Conservation (phyloP, 2,888 invertebrate genomes). For the Latrodectus hesperus region DNA sequence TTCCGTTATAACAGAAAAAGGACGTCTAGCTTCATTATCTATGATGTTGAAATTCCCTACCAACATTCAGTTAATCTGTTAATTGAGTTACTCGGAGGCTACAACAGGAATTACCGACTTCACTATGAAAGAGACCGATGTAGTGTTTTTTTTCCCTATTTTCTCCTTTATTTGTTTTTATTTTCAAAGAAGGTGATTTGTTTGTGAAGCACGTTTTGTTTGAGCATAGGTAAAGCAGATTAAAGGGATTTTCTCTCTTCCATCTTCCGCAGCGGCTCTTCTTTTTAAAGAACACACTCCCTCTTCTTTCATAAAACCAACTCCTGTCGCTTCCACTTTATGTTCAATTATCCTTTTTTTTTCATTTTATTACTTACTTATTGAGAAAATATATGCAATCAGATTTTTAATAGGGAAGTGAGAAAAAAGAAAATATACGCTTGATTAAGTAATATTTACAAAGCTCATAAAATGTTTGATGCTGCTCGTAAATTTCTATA, state of each 20-base stretch:
- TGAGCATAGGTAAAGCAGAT: not conserved
- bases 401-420: too few relatives aligned
- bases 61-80: conserved; percentile 1
- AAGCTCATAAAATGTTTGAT: too few relatives aligned
- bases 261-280: too few relatives aligned
- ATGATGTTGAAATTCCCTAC: not conserved
- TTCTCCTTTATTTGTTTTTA: not conserved
- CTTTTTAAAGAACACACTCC: too few relatives aligned
- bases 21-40: not conserved
- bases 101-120: conserved; percentile 3
- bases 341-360: too few relatives aligned
- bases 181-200: conserved; percentile 3
- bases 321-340: too few relatives aligned
- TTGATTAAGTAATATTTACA: too few relatives aligned
- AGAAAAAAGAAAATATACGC: too few relatives aligned
- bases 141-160: not conserved
- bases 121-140: not conserved
- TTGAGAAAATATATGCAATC: too few relatives aligned
- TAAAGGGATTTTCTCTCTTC: not conserved
- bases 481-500: too few relatives aligned
- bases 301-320: too few relatives aligned
- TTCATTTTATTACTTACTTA: too few relatives aligned
- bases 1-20: not conserved
- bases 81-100: not conserved
- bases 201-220: not conserved